phyloP scores from a whole-genome alignment of 1,140 invertebrate species.

The Andrena cerasifolii region DNA sequence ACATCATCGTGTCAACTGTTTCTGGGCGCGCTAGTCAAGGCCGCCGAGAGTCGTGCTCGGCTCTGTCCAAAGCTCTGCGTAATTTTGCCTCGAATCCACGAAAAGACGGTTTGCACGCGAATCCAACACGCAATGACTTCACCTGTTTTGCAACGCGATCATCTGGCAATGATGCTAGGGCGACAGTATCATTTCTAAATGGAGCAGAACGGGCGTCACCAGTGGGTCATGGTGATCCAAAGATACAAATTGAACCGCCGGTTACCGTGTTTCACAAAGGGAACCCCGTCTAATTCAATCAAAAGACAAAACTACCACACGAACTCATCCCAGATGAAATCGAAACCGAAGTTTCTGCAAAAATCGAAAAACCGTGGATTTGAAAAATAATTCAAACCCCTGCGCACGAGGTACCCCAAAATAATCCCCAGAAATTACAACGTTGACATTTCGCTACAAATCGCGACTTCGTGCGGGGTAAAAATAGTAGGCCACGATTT shows the following conservation, averaged over 20 bases:
- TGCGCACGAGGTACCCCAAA: too few relatives aligned
- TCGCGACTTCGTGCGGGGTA: too few relatives aligned
- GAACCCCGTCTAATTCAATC: too few relatives aligned
- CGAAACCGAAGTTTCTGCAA: too few relatives aligned
- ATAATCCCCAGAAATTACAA: too few relatives aligned
- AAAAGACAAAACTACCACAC: too few relatives aligned
- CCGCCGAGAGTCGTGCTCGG: not conserved
- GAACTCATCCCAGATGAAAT: too few relatives aligned
- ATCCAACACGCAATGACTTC: conserved; percentile 1
- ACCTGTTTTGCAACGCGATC: conserved; percentile 18
- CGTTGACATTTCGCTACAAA: too few relatives aligned
- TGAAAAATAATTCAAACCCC: too few relatives aligned
- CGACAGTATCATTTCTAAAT: conserved; percentile 19
- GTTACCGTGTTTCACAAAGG: too few relatives aligned
- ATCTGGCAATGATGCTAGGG: not conserved
- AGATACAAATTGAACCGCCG: not conserved
- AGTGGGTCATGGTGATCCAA: not conserved
- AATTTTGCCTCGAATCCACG: not conserved
- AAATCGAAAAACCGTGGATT: too few relatives aligned
- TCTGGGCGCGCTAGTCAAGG: not conserved
- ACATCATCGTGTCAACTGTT: not conserved
- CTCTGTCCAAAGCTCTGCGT: not conserved
- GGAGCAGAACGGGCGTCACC: not conserved
- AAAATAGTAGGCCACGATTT: too few relatives aligned
- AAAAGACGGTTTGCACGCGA: not conserved